These are phyloP conservation scores for Rhinogobius similis DNA, from an alignment of 2,113 vertebrate species.

Conservation along the genomic window DNA sequence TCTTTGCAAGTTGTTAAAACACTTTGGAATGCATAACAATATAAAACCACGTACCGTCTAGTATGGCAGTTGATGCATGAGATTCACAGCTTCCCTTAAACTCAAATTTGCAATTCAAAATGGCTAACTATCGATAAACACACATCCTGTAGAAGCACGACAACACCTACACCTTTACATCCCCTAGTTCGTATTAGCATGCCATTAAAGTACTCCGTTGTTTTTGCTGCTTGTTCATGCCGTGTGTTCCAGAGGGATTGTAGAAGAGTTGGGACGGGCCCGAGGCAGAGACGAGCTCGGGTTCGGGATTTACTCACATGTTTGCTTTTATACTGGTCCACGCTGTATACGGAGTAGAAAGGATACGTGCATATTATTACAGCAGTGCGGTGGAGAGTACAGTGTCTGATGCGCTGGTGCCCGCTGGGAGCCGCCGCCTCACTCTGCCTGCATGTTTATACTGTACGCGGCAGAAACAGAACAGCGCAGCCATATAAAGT, in stretches of 20 bases:
- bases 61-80: neutral
- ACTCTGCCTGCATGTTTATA: neutral
- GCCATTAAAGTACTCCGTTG: neutral
- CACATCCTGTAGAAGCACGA: neutral
- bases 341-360: neutral
- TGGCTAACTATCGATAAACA: neutral
- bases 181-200: conserved; percentile 1
- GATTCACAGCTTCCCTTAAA: neutral
- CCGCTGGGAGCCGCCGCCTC: neutral
- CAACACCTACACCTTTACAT: neutral
- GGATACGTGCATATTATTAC: conserved; percentile 10
- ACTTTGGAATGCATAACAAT: neutral
- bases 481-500: neutral
- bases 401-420: neutral
- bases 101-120: conserved; percentile 3
- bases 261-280: neutral
- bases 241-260: neutral
- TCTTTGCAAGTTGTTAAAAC: too few relatives aligned
- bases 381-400: neutral
- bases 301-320: neutral
- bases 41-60: neutral
- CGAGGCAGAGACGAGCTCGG: neutral
- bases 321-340: neutral
- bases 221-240: neutral
- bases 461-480: neutral